Evolutionary conservation across 2,797 vertebrate species (phyloP).

Genomic region (Catostomus latipinnis): DNA sequence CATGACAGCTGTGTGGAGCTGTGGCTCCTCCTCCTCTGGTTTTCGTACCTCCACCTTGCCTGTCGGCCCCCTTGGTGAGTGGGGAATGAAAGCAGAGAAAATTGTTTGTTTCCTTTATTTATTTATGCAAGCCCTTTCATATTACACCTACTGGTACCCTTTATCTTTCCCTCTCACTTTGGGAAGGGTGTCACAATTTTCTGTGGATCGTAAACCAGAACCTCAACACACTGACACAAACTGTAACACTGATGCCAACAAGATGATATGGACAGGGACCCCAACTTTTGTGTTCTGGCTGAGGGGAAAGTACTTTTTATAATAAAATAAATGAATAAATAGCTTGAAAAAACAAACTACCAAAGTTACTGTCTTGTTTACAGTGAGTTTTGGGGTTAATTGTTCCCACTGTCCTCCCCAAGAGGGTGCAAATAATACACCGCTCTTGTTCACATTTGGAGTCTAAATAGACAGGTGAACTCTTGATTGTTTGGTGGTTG

Average conservation of each 20-base stretch:
- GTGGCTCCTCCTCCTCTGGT: constrained; percentile 80
- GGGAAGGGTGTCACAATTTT: constrained; percentile 81
- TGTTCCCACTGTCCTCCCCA: constrained; percentile 86
- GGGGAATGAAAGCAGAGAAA: constrained; percentile 92
- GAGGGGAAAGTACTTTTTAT: constrained; percentile 86
- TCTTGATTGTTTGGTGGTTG: constrained; percentile 88
- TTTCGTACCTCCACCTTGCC: constrained; percentile 59
- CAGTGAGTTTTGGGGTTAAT: constrained; percentile 97
- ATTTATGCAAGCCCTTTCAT: constrained; percentile 99
- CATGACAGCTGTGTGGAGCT: constrained; percentile 99
- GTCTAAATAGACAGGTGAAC: constrained; percentile 83
- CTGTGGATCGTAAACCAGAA: constrained; percentile 78
- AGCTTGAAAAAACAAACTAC: constrained; percentile 87
- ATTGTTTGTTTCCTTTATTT: constrained; percentile 92
- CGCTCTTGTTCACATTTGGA: constrained; percentile 80
- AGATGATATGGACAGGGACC: constrained; percentile 79
- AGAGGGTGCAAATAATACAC: constrained; percentile 76
- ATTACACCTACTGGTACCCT: constrained; percentile 91
- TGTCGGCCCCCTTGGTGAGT: constrained; percentile 80
- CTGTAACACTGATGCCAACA: constrained; percentile 76
- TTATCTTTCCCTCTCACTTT: constrained; percentile 73
- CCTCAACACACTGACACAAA: constrained; percentile 75
- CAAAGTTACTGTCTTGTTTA: constrained; percentile 99
- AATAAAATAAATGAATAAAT: constrained; percentile 80
- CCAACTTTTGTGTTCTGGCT: constrained; percentile 89